Conservation (phyloP, 2,888 invertebrate genomes). For the Leucophora obtusa region DNA sequence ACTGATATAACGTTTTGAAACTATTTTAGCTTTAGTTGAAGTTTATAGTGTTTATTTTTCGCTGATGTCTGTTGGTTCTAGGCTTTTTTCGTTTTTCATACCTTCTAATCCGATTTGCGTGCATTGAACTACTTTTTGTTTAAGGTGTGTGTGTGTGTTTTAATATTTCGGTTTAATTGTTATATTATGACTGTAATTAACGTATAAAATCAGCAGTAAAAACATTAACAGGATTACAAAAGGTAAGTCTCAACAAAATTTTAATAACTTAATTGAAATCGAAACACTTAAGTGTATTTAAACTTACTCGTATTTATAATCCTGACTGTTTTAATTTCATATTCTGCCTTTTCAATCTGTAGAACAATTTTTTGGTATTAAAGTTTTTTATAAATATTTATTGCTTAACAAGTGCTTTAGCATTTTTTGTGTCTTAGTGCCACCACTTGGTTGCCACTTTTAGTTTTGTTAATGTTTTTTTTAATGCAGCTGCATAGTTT, state of each 20-base stretch:
- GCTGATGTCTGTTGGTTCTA: conserved; percentile 18
- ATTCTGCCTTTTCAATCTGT: not conserved
- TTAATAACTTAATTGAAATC: not conserved
- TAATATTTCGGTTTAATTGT: conserved; percentile 21
- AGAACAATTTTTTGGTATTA: not conserved
- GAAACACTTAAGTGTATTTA: not conserved
- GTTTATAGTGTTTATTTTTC: not conserved
- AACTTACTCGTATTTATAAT: not conserved
- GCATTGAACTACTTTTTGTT: conserved; percentile 71
- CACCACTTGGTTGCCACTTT: not conserved
- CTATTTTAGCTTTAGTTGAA: not conserved
- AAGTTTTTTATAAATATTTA: not conserved
- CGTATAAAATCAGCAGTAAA: conserved; percentile 11
- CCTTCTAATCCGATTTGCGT: conserved; percentile 74
- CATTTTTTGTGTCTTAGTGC: no score
- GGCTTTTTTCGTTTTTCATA: conserved; percentile 22
- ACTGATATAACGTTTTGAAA: not conserved
- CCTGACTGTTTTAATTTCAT: not conserved
- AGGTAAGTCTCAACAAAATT: not conserved
- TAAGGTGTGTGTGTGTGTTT: conserved; percentile 10
- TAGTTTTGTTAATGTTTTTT: not conserved
- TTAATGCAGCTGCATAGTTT: not conserved
- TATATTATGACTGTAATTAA: conserved; percentile 35
- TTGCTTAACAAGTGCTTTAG: not conserved
- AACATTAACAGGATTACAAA: conserved; percentile 5